Conservation (phyloP, 2,113 vertebrate genomes). For the Bufo bufo region DNA sequence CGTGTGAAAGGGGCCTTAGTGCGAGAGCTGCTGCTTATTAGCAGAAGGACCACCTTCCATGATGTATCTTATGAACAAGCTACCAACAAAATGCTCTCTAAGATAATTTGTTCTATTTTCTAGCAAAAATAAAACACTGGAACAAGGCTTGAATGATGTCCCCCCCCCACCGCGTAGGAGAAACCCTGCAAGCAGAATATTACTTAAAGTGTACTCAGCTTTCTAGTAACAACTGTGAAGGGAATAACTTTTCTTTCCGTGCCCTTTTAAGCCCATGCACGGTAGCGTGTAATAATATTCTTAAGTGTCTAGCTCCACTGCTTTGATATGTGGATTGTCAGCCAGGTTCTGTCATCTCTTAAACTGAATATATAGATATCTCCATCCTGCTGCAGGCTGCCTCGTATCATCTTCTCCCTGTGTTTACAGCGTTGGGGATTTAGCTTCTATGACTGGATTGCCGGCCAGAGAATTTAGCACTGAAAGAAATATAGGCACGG, state of each 20-base stretch:
- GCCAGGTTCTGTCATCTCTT: conserved; percentile 37
- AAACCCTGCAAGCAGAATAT: neutral
- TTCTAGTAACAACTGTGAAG: neutral
- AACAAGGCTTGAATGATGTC: neutral
- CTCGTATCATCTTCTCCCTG: conserved; percentile 5
- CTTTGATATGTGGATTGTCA: conserved; percentile 29
- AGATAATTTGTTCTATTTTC: neutral
- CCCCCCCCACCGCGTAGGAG: neutral
- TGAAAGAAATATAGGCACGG: conserved; percentile 40
- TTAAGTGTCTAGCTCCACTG: conserved; percentile 14
- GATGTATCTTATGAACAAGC: no score
- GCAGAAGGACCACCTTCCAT: no score
- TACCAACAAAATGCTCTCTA: neutral
- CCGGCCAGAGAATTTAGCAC: neutral
- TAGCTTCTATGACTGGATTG: conserved; percentile 13
- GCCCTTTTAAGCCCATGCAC: neutral
- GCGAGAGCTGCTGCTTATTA: no score
- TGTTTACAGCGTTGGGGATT: conserved; percentile 32
- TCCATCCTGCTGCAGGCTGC: conserved; percentile 10
- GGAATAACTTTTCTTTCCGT: neutral
- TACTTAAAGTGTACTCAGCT: neutral
- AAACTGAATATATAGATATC: conserved; percentile 17
- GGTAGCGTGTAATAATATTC: conserved; percentile 32
- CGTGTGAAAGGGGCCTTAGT: no score
- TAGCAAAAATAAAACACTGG: neutral